phyloP scores from a whole-genome alignment of 2,113 vertebrate genomes.

The Eonycteris spelaea region DNA sequence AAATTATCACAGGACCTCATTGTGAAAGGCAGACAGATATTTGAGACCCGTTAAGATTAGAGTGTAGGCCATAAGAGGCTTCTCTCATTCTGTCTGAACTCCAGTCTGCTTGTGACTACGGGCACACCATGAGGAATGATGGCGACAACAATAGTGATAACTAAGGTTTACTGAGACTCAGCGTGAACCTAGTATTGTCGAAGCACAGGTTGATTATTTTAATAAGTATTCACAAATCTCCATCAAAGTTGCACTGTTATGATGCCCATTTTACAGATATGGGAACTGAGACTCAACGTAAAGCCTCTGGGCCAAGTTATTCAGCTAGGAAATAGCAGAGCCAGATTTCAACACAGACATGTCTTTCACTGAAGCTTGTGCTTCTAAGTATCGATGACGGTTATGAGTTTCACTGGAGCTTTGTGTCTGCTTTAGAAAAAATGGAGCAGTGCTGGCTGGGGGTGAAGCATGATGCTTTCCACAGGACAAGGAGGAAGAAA shows the following conservation, averaged over 20 bases:
- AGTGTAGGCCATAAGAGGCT: neutral
- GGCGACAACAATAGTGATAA: neutral
- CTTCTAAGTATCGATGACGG: neutral
- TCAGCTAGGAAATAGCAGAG: neutral
- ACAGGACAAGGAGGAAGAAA: neutral
- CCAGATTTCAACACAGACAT: neutral
- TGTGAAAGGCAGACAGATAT: neutral
- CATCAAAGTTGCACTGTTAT: neutral
- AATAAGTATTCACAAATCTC: neutral
- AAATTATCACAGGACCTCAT: neutral
- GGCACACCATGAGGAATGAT: neutral
- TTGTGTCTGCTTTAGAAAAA: neutral
- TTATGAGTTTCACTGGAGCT: neutral
- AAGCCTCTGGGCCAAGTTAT: neutral
- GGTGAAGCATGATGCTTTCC: neutral
- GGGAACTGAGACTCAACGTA: neutral
- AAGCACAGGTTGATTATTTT: neutral
- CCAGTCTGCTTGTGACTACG: neutral
- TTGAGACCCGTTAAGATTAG: neutral
- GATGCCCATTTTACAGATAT: neutral
- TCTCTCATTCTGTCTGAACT: neutral
- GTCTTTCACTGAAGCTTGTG: neutral
- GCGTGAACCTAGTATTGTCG: neutral
- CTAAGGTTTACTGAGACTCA: neutral
- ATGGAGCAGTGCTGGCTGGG: neutral